A percentile compares a stretch with the other conserved stretches of the same genome.
These are phyloP conservation scores for Gymnocephalus cernua DNA, from an alignment of 2,113 vertebrate species.

Conservation along the genomic window DNA sequence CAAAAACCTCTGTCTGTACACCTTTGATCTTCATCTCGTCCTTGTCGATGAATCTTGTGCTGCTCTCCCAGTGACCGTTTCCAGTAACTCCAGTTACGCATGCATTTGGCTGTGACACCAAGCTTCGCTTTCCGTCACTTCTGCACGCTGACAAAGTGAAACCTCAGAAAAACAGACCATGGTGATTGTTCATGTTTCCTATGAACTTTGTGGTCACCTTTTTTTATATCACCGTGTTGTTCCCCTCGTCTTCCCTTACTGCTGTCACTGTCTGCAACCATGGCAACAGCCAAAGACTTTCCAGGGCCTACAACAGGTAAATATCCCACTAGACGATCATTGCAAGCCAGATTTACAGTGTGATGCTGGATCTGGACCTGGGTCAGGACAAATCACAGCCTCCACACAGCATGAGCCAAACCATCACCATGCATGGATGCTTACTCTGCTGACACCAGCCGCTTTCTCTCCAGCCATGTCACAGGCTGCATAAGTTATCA, in stretches of 20 bases:
- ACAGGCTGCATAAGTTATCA: slow-evolving; percentile 68
- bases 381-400: slow-evolving; percentile 69
- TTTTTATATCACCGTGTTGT: slow-evolving; percentile 77
- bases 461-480: slow-evolving; percentile 64
- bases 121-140: slow-evolving; percentile 27
- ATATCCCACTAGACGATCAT: slow-evolving; percentile 78
- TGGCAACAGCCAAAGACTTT: slow-evolving; percentile 87
- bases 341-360: slow-evolving; percentile 71
- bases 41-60: slow-evolving; percentile 22
- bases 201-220: slow-evolving; percentile 75
- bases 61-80: slow-evolving; percentile 32
- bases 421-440: slow-evolving; percentile 80
- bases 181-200: slow-evolving; percentile 63
- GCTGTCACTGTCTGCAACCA: slow-evolving; percentile 84
- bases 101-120: slow-evolving; percentile 38
- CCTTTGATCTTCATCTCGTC: slow-evolving; percentile 19
- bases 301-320: slow-evolving; percentile 86
- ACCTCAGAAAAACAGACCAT: slow-evolving; percentile 47
- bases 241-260: slow-evolving; percentile 79
- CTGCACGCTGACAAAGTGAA: slow-evolving; percentile 31
- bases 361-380: slow-evolving; percentile 69
- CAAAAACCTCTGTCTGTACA: background rate
- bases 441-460: slow-evolving; percentile 64
- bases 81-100: slow-evolving; percentile 16
- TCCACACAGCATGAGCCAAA: slow-evolving; percentile 81